Evolutionary conservation across 2,888 invertebrate species (phyloP).

Genomic region (Harpalus rufipes): DNA sequence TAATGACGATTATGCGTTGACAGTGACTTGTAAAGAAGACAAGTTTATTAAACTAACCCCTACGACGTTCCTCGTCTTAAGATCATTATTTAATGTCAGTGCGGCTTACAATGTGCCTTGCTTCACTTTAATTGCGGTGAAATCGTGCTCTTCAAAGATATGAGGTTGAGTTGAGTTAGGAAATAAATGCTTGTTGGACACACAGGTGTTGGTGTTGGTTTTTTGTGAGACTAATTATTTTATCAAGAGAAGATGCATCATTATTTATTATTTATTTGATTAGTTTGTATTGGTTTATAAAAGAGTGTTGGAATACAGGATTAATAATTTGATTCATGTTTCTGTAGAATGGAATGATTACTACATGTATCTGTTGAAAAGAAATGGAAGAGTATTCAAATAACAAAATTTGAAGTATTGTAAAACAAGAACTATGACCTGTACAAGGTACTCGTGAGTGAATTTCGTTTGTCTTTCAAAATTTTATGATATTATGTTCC

Average conservation of each 20-base stretch:
- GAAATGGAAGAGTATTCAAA: background rate
- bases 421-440: too few species aligned
- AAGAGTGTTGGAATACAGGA: background rate
- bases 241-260: slow-evolving; percentile 34
- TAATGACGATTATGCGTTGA: slow-evolving; percentile 34
- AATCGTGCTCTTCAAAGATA: slow-evolving; percentile 13
- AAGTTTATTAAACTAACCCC: slow-evolving; percentile 51
- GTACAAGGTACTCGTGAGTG: too few species aligned
- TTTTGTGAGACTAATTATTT: slow-evolving; percentile 36
- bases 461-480: too few species aligned
- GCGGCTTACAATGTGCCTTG: slow-evolving; percentile 17
- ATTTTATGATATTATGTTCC: too few species aligned
- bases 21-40: slow-evolving; percentile 36
- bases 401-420: background rate
- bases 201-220: slow-evolving; percentile 1
- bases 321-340: slow-evolving; percentile 4
- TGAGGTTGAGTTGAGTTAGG: background rate
- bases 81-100: slow-evolving; percentile 51
- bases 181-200: slow-evolving; percentile 24
- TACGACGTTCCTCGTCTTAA: background rate
- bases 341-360: background rate
- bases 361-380: background rate
- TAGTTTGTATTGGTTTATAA: background rate
- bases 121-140: slow-evolving; percentile 46
- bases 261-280: slow-evolving; percentile 25